phyloP scores from a whole-genome alignment of 2,797 vertebrate species.

The Peromyscus eremicus region DNA sequence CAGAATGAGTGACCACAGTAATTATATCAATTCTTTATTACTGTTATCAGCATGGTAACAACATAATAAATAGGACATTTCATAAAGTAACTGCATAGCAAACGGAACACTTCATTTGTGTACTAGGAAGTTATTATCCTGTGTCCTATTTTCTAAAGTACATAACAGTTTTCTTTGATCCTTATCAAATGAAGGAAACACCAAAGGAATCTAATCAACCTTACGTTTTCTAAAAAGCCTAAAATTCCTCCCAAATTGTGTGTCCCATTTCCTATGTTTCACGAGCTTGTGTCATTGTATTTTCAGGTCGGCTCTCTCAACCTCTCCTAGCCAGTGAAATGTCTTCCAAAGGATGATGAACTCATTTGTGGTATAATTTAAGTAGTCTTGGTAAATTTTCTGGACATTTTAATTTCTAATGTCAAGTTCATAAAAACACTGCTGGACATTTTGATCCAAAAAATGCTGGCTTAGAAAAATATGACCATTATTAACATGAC shows the following conservation, averaged over 20 bases:
- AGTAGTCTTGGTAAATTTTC: not conserved
- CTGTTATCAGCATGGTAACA: not conserved
- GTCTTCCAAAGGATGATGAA: not conserved
- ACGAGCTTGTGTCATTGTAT: not conserved
- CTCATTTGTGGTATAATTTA: not conserved
- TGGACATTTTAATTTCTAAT: not conserved
- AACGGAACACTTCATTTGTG: not conserved
- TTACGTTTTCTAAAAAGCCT: not conserved
- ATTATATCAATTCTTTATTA: not conserved
- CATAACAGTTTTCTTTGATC: not conserved
- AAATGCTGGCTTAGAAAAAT: not conserved
- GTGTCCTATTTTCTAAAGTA: not conserved
- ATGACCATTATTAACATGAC: not conserved
- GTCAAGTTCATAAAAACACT: not conserved
- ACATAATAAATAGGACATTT: not conserved
- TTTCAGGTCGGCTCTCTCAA: not conserved
- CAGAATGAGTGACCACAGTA: not conserved
- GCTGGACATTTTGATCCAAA: not conserved
- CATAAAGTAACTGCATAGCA: not conserved
- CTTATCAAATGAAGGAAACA: constrained; percentile 27
- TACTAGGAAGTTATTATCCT: not conserved
- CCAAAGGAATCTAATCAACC: not conserved
- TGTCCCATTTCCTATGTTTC: not conserved
- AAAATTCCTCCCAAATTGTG: not conserved
- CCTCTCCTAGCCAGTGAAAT: not conserved